A percentile compares a stretch with the other conserved stretches of the same genome.
Conservation (phyloP, 2,888 invertebrate species). For the Camptogramma bilineatum region DNA sequence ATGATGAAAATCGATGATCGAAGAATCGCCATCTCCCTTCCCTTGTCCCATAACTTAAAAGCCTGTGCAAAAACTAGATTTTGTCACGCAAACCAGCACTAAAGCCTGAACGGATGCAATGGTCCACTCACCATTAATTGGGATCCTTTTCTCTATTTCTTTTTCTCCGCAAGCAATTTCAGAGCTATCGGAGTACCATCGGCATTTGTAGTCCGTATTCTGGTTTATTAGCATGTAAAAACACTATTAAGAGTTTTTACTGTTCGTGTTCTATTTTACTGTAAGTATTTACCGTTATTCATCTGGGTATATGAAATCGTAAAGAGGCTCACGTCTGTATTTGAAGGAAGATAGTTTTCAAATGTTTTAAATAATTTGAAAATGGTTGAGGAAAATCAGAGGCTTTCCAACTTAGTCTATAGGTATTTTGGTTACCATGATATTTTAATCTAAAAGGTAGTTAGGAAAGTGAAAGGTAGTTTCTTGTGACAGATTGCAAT, state of each 20-base stretch:
- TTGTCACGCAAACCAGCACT: slow-evolving; percentile 73
- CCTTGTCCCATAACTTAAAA: slow-evolving; percentile 53
- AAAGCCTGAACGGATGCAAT: slow-evolving; percentile 72
- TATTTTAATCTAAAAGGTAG: too few relatives aligned
- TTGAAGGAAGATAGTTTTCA: too few relatives aligned
- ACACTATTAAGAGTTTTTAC: background rate
- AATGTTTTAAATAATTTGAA: background rate
- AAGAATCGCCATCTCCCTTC: slow-evolving; percentile 31
- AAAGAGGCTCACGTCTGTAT: too few relatives aligned
- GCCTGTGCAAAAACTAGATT: slow-evolving; percentile 68
- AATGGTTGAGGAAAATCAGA: too few relatives aligned
- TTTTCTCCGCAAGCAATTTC: slow-evolving; percentile 48
- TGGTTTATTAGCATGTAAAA: slow-evolving; percentile 30
- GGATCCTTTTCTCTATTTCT: slow-evolving; percentile 65
- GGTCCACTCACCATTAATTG: slow-evolving; percentile 73
- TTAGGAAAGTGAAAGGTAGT: too few relatives aligned
- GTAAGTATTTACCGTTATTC: background rate
- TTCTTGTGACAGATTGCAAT: too few relatives aligned
- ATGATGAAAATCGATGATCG: too few relatives aligned
- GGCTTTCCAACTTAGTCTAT: too few relatives aligned
- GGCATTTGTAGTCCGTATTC: slow-evolving; percentile 25
- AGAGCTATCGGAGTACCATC: slow-evolving; percentile 35
- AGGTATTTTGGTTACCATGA: too few relatives aligned
- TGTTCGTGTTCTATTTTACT: background rate
- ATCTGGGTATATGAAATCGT: too few relatives aligned